Evolutionary conservation across 2,888 invertebrate genomes (phyloP).

Genomic region (Ditylenchus weischeri): DNA sequence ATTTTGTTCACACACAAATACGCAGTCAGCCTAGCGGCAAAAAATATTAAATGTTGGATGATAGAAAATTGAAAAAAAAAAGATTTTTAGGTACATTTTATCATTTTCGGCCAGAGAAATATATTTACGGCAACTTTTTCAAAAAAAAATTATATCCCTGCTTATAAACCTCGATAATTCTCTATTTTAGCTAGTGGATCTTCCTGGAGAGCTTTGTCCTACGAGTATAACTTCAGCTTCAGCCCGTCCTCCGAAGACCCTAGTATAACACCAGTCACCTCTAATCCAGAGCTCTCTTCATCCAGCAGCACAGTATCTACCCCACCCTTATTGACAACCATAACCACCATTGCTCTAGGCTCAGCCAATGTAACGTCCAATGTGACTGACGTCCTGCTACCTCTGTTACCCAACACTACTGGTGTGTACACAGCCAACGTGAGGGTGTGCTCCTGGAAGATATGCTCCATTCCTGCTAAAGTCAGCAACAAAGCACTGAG

Average conservation of each 20-base stretch:
- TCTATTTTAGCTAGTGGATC: constrained; percentile 38
- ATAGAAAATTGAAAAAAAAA: too few species aligned
- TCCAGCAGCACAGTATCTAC: neutral
- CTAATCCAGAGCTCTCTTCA: neutral
- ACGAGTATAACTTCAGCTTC: constrained; percentile 24
- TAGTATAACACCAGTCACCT: neutral
- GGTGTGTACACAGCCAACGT: constrained; percentile 14
- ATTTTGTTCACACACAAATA: too few species aligned
- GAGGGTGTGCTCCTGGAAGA: constrained; percentile 22
- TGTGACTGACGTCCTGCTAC: constrained; percentile 10
- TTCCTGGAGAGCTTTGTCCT: constrained; percentile 31
- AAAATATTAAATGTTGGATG: too few species aligned
- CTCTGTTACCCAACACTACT: neutral
- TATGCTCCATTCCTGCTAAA: constrained; percentile 25
- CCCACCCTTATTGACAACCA: neutral
- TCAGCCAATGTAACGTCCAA: constrained; percentile 1
- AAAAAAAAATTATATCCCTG: too few species aligned
- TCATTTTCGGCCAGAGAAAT: too few species aligned
- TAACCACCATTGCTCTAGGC: neutral
- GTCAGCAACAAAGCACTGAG: constrained; percentile 21
- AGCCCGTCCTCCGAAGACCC: neutral
- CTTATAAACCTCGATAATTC: too few species aligned
- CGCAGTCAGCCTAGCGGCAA: too few species aligned
- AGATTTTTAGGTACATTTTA: too few species aligned
- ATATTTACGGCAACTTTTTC: too few species aligned